Base-by-base conservation (phyloP, 2,888 invertebrate species). In the Eubasilissa splendida region DNA sequence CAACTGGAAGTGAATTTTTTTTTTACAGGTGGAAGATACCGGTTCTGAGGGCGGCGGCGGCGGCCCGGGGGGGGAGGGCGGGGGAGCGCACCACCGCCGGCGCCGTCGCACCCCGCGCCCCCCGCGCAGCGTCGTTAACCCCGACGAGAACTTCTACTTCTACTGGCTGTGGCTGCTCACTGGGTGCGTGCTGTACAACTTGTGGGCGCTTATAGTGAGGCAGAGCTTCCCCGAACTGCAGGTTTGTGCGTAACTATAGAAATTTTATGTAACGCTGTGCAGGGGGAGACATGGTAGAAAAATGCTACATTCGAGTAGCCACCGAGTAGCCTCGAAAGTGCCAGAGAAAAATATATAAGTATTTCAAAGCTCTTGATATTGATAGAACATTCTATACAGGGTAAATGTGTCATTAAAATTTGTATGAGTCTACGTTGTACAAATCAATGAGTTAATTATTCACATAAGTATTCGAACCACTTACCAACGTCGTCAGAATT, bases 111-210 rank as follows among this genome's bases (percentile, higher is more conserved):
- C 93, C 80, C 92, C 95, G 80, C 93, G 94, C 84, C 95, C 93
- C 82, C 95, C 96, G 2, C 91, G 94, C 77, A 93, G 94, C 42
- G 97, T 98, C 76, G 95, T 98, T 85, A 97, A 98, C 89, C 98
- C 98, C 0, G 97, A 98, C 89, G 97, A 97, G 86, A 97, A 96
- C 89, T 96, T 97, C 89, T 97, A 97, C 91, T 98, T 97, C 90
- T 96, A 97, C 89, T 98, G 98, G 98, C 87, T 98, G 85, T 95
- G 96, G 92, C 89, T 97, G 84, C 92, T 97, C 85, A 97, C 98
- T 71, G 88, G 94, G 84, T 96, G 97, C 87, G 96, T 98, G 85
- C 92, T 98, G 82, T 98, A 98, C 90, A 98, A 98, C 90, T 92
- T 97, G 85, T 98, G 98, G 98, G 96, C 98, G 53, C 92, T 97